Evolutionary conservation across 2,113 vertebrate species (phyloP).

Genomic region (Calidris pugnax): DNA sequence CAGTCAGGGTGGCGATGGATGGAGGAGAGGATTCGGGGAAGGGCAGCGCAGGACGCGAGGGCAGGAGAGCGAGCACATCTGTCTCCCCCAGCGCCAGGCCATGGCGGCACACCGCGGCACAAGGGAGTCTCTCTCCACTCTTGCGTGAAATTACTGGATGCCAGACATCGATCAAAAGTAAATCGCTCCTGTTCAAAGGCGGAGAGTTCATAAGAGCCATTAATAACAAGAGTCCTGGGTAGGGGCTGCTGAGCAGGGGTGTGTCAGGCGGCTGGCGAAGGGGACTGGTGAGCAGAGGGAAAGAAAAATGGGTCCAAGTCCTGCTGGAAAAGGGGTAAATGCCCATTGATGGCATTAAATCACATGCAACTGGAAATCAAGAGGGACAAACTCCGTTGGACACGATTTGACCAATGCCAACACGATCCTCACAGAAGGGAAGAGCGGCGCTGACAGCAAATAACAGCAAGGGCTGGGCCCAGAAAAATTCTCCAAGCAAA

Average conservation of each 20-base stretch:
- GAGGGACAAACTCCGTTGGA: not conserved
- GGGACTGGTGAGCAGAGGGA: not conserved
- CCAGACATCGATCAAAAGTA: not conserved
- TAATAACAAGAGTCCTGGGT: not conserved
- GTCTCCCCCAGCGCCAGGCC: not conserved
- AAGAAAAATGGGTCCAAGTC: not conserved
- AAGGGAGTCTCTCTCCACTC: not conserved
- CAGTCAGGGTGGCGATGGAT: accelerated
- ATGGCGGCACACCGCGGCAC: not conserved
- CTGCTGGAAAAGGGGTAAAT: not conserved
- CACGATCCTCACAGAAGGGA: not conserved
- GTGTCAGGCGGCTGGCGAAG: not conserved
- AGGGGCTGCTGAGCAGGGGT: not conserved
- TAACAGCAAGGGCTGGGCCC: not conserved
- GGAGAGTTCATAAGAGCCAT: not conserved
- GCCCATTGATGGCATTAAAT: not conserved
- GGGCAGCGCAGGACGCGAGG: not conserved
- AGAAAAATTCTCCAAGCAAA: not conserved
- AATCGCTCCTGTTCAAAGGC: not conserved
- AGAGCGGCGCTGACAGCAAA: not conserved
- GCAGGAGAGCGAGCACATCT: not conserved
- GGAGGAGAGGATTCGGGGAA: not conserved
- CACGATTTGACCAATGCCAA: not conserved
- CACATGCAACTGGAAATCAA: not conserved
- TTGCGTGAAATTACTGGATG: not conserved